phyloP scores from a whole-genome alignment of 1,140 invertebrate genomes.

The Polypedilum pembai region DNA sequence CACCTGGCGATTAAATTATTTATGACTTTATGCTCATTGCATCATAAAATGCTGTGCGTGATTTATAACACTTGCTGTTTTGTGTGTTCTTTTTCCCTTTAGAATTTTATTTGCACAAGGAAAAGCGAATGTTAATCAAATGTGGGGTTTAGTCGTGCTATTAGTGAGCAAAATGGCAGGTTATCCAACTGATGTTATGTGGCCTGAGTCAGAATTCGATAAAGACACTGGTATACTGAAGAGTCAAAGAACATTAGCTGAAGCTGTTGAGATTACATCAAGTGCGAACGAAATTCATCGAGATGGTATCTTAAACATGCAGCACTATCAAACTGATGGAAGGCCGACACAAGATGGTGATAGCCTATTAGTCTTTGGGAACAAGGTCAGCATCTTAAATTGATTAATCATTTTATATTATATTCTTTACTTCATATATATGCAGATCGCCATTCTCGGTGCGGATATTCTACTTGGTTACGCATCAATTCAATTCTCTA shows the following conservation, averaged over 20 bases:
- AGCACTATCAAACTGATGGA: background rate
- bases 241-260: background rate
- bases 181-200: background rate
- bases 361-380: background rate
- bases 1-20: background rate
- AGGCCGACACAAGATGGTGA: background rate
- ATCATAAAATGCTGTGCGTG: background rate
- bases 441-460: slow-evolving; percentile 53
- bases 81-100: too few species aligned
- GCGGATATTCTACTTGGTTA: slow-evolving; percentile 89
- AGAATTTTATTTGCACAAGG: background rate
- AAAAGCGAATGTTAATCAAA: background rate
- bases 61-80: background rate
- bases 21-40: background rate
- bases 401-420: too few species aligned
- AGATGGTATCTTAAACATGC: background rate
- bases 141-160: background rate
- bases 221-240: background rate
- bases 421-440: background rate
- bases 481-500: slow-evolving; percentile 78
- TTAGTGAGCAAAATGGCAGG: background rate
- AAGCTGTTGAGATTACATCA: background rate
- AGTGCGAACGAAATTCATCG: background rate
- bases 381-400: background rate
- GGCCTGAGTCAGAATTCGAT: background rate